Base-by-base conservation (phyloP, 2,113 vertebrate genomes). In the Merops nubicus region DNA sequence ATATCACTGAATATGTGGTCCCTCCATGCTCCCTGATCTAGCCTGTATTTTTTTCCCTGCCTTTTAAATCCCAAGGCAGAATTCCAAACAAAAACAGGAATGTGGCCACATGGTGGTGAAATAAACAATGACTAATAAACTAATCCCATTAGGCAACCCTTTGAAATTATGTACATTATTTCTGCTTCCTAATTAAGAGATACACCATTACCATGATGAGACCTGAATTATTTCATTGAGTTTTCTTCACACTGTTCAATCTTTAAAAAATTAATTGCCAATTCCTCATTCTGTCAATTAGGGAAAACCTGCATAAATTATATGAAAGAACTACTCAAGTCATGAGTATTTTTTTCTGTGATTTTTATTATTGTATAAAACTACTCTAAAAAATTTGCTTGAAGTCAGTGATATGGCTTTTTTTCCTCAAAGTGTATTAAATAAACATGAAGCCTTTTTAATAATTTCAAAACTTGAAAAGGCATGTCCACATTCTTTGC, bases 221-320 rank as follows among this genome's bases (percentile, higher is more conserved):
- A 74, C 36, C 70, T 70, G 74, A 88, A 89, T 80, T 70, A 94
- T 96, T 95, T 75, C 50, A 68, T 82, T 92, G 91, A 63, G 28
- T 57, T 82, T 85, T 89, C n/a, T 76, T 82, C 68, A 12, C 3
- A 69, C 33, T 88, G 23, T 91, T 93, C 54, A 89, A 8, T 93
- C 34, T 84, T 67, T 38, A 40, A 96, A 96, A 90, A 88, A 70
- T 64, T 86, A 94, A 73, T 95, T 97, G 64, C 45, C 34, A 56
- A 45, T 91, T 94, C 40, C 47, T 81, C 60, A 88, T 77, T 78
- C 40, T 10, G 23, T 91, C 45, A 59, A n/a, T 86, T 91, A 92
- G 47, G 40, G 42, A 38, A 94, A 89, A 93, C 47, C 34, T 51
- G 45, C 62, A 65, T 88, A 89, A 73, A 89, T 92, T 87, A 59